Conservation (phyloP, 2,888 invertebrate species). For the Coleophora deauratella region DNA sequence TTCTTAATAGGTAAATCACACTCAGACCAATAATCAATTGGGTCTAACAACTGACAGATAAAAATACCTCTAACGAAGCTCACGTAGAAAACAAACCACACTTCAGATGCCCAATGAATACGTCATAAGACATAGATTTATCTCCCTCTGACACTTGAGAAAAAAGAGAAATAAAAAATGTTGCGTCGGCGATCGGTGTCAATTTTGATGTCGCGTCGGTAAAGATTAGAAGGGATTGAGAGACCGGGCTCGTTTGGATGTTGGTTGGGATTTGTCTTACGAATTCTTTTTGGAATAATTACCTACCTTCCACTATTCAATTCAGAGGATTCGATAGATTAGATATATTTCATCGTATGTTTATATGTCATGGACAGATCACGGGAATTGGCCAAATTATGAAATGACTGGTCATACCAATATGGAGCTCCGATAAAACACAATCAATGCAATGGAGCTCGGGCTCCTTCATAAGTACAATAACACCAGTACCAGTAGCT, state of each 20-base stretch:
- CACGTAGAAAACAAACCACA: slow-evolving; percentile 15
- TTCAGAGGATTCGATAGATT: neutral
- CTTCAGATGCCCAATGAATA: slow-evolving; percentile 16
- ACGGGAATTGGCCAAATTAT: too few relatives aligned
- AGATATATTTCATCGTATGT: neutral
- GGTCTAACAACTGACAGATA: neutral
- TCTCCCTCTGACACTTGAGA: slow-evolving; percentile 25
- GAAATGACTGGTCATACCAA: too few relatives aligned
- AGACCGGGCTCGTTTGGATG: neutral
- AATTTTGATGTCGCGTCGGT: neutral
- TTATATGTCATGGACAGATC: too few relatives aligned
- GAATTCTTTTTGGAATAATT: neutral
- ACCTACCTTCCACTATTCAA: neutral
- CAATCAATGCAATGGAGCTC: neutral
- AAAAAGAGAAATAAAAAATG: slow-evolving; percentile 9
- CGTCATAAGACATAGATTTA: slow-evolving; percentile 24
- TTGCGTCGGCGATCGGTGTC: neutral
- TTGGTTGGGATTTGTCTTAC: neutral
- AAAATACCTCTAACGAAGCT: slow-evolving; percentile 3
- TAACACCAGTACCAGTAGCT: too few relatives aligned
- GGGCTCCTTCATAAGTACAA: neutral
- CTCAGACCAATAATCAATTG: neutral
- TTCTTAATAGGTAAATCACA: neutral
- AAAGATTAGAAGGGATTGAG: neutral
- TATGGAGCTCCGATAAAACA: too few relatives aligned